Evolutionary conservation across 2,888 invertebrate genomes (phyloP).

Genomic region (Napeogenes sylphis): DNA sequence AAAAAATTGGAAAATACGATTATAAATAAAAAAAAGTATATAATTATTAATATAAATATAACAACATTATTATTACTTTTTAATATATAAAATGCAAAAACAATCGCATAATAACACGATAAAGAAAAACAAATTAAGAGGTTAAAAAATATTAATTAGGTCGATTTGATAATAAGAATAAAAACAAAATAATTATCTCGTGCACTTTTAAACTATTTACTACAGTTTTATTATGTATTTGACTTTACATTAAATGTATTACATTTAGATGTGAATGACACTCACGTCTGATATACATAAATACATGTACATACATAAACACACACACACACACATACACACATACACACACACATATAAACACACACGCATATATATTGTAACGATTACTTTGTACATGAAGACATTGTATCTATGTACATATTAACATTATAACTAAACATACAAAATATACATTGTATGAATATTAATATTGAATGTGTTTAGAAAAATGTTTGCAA

Average conservation of each 20-base stretch:
- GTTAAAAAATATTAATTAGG: conserved; percentile 1
- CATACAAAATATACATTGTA: too few species aligned
- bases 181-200: conserved; percentile 3
- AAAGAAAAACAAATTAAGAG: too few species aligned
- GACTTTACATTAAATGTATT: conserved; percentile 16
- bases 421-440: too few species aligned
- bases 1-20: too few species aligned
- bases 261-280: conserved; percentile 28
- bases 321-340: conserved; percentile 12
- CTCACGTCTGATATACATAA: conserved; percentile 14
- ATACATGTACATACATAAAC: conserved; percentile 18
- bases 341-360: background rate
- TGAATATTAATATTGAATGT: too few species aligned
- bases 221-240: conserved; percentile 2
- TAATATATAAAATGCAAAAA: too few species aligned
- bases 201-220: background rate
- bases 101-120: too few species aligned
- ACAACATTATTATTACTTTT: too few species aligned
- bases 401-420: background rate
- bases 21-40: too few species aligned
- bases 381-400: background rate
- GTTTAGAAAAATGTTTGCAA: too few species aligned
- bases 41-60: too few species aligned
- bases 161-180: background rate
- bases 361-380: too few species aligned